Evolutionary conservation across 2,797 vertebrate species (phyloP), one percentile per base, ranked within the genome.

Genomic region (Atherinosoma microstoma): DNA sequence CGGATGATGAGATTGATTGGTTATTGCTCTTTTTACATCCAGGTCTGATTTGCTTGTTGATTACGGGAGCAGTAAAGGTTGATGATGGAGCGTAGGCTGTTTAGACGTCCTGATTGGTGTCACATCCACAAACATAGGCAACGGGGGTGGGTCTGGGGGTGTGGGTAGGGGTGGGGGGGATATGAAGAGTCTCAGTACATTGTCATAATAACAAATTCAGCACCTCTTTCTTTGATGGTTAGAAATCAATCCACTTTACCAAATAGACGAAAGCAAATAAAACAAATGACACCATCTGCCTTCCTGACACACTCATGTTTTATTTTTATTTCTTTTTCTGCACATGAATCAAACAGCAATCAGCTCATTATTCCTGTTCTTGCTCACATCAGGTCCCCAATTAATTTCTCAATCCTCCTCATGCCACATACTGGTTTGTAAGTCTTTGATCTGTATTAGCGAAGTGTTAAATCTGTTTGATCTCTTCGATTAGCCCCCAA

Each of bases 401-500:
- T 84, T 82, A 53, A 82, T 74, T 77, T 64, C 47, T 65, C 38
- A 8, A 22, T 60, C 70, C 70, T 67, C 30, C 15, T 27, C 18
- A 51, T 59, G 73, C 67, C 68, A 58, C 65, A 82, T 40, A 70
- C 61, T 71, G 42, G 54, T 61, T 64, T 54, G 9, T 67, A 30
- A 35, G 70, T 72, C 84, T 91, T 86, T 93, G 90, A 90, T 92
- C 78, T 84, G 76, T 16, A 75, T 68, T 69, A 81, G 72, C 13
- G n/a, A 77, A 79, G 84, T 76, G 83, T 80, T 87, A 82, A 83
- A 84, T 87, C 81, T 64, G 75, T 91, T 91, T 91, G 89, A 92
- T 92, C 87, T 78, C 67, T 79, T 87, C 68, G 75, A 91, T 91
- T 87, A 84, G 85, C 75, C 75, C 62, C 78, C 67, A 64, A 75